Base-by-base conservation (phyloP, 2,888 invertebrate species). In the Torymus aiolomorphi region DNA sequence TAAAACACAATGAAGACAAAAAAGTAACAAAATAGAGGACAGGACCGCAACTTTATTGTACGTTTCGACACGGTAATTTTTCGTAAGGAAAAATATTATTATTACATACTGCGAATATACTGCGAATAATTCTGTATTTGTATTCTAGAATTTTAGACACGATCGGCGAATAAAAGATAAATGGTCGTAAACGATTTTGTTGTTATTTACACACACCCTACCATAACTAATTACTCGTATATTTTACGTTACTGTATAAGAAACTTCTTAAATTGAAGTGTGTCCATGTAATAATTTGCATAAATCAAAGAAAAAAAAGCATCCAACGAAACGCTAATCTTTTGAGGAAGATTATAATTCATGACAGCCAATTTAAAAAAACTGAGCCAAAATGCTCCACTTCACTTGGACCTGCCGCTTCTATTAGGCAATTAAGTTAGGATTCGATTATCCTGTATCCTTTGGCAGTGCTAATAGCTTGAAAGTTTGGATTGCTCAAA, bases 71-170 rank as follows among this genome's bases (percentile, higher is more conserved):
- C 31, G 59, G 71, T 54, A 65, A 24, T 66, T 77, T 74, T 76
- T 78, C 73, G 56, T 69, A 74, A 74, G 31, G 54, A 71, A 66
- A 57, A 42, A 42, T 8, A 75, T 81, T 78, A 83, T 82, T 83
- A 85, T 69, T 59, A 73, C 67, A 77, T 74, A 73, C 65, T 80
- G 77, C 73, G 77, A 77, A 71, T 81, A 75, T 78, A 71, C 49
- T 42, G 42, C 42, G 42, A 42, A 42, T 42, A 71, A 74, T 71
- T 78, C 24, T 78, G 78, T 78, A 81, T 81, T 81, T 81, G 80
- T 81, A 81, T 81, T 75, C 62, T 81, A 78, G 71, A 81, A 66
- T 74, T 77, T 74, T 77, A 81, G 78, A 66, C 54, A 71, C 59
- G 61, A 74, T 66, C 76, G 71, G 71, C 51, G 72, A 80, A 76